phyloP scores from a whole-genome alignment of 2,888 invertebrate genomes.

The Mimachlamys varia region DNA sequence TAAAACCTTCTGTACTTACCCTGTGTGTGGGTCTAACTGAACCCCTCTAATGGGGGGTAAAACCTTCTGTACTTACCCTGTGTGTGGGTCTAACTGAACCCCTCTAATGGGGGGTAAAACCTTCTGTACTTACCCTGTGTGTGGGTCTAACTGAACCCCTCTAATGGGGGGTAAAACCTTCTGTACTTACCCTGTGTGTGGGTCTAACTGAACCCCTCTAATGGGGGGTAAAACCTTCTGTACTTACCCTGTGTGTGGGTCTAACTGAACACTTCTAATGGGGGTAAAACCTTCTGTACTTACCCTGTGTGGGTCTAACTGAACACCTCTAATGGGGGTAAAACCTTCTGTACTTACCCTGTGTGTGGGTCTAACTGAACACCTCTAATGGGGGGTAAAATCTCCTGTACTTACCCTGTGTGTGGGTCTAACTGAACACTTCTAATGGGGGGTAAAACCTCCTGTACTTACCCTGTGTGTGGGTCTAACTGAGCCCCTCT shows the following conservation, averaged over 20 bases:
- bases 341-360: not conserved
- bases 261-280: conserved; percentile 61
- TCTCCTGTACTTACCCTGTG: conserved; percentile 66
- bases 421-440: no score
- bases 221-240: not conserved
- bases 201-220: no score
- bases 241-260: conserved; percentile 50
- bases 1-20: not conserved
- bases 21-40: conserved; percentile 57
- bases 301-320: conserved; percentile 56
- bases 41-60: conserved; percentile 63
- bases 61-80: conserved; percentile 66
- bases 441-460: not conserved
- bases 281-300: conserved; percentile 64
- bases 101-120: no score
- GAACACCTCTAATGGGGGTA: no score
- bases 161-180: conserved; percentile 63
- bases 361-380: conserved; percentile 60
- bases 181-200: conserved; percentile 63
- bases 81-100: not conserved
- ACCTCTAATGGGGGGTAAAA: conserved; percentile 62
- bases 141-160: conserved; percentile 61
- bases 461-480: not conserved
- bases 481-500: conserved; percentile 63
- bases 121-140: not conserved